Evolutionary conservation across 2,797 vertebrate genomes (phyloP), one percentile per base, ranked within the genome.

Genomic region (Heterohyrax brucei): DNA sequence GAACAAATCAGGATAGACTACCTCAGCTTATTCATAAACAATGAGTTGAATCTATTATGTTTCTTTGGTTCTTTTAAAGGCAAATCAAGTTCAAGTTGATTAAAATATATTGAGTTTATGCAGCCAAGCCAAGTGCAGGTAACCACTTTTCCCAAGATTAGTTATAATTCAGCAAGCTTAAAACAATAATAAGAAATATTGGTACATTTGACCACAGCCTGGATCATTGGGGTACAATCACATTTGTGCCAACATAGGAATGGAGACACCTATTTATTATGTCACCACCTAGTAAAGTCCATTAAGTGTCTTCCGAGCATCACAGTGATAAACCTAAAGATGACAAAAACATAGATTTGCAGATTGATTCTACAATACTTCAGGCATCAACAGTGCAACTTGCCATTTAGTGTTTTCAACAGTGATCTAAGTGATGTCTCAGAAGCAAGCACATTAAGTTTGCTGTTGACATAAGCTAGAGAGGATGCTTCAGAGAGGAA

Each of bases 341-440:
- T 78, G 53, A 33, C 53, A 94, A 33, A 84, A 91, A 88, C 30
- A 33, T 7, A 73, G 13, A 33, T 66, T 80, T 81, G 18, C 3
- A 94, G 13, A 64, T 16, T 50, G 39, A 80, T 85, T 73, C 9
- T 53, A 61, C 56, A 61, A 85, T 76, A 44, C n/a, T 72, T 90
- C 44, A 13, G 86, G 26, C 2, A 56, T 77, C 39, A 91, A 80
- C 62, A 85, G 12, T 59, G 44, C 48, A 79, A 81, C 4, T 80
- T 61, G 26, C 39, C 72, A 64, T 22, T 91, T 80, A 96, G n/a
- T 44, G 92, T 92, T 92, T 95, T 92, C 30, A 66, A 64, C 46
- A 70, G 64, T 92, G 64, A 86, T n/a, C 21, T 77, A 82, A 93
- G 26, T 66, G 33, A 77, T 73, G 7, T 66, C 24, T 92, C 72